These are phyloP conservation scores for Entosphenus tridentatus DNA, from an alignment of 2,113 vertebrate species.

Conservation along the genomic window DNA sequence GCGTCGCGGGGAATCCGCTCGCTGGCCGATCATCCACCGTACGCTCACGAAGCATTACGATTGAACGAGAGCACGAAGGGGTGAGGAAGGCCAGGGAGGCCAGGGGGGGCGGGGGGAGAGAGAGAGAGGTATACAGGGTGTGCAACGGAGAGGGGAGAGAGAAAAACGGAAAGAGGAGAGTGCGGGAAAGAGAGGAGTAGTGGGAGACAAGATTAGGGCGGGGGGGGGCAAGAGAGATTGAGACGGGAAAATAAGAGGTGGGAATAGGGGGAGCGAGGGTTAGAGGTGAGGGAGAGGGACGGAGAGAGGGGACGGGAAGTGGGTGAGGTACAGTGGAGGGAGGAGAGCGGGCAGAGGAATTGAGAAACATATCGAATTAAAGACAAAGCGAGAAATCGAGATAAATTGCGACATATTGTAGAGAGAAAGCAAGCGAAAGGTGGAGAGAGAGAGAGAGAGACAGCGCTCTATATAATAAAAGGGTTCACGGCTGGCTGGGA, in stretches of 20 bases:
- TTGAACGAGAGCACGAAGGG: background rate
- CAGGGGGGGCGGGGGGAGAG: background rate
- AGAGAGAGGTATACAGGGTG: background rate
- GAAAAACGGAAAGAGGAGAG: background rate
- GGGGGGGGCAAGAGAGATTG: background rate
- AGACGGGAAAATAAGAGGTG: background rate
- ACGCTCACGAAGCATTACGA: background rate
- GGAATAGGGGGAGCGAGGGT: background rate
- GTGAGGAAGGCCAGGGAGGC: background rate
- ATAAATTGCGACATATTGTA: background rate
- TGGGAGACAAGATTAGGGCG: background rate
- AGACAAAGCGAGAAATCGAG: background rate
- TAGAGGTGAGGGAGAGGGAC: background rate
- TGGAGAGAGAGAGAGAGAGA: background rate
- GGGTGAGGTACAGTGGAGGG: background rate
- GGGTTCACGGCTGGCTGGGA: too few relatives aligned
- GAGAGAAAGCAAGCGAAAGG: background rate
- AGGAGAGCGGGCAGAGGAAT: background rate
- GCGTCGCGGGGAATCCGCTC: too few relatives aligned
- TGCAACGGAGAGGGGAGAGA: background rate
- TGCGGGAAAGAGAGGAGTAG: background rate
- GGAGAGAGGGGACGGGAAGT: background rate
- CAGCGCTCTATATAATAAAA: background rate
- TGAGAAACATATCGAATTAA: background rate
- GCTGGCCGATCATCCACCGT: too few relatives aligned